phyloP scores from a whole-genome alignment of 2,888 invertebrate species.

The Epinotia bilunana region DNA sequence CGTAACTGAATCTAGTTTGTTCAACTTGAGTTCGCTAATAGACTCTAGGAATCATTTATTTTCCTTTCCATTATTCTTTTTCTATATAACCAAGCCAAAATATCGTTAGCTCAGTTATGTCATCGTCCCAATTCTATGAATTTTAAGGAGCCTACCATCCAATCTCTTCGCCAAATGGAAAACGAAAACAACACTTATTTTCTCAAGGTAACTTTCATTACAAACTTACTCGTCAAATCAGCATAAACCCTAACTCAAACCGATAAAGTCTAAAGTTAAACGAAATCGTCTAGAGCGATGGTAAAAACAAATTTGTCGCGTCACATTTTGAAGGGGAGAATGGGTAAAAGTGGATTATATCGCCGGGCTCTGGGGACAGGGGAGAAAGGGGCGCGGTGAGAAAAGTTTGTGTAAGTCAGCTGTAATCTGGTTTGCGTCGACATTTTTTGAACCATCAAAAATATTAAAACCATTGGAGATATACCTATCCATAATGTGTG shows the following conservation, averaged over 20 bases:
- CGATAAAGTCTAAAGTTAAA: conserved; percentile 35
- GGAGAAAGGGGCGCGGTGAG: conserved; percentile 54
- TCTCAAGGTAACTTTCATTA: conserved; percentile 3
- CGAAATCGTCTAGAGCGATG: conserved; percentile 9
- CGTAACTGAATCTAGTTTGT: too few relatives aligned
- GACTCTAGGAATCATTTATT: too few relatives aligned
- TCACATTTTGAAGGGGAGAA: conserved; percentile 65
- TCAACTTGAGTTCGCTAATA: too few relatives aligned
- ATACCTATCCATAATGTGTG: not conserved
- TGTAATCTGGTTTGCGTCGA: conserved; percentile 64
- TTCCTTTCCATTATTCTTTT: not conserved
- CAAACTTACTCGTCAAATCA: conserved; percentile 6
- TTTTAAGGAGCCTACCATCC: conserved; percentile 41
- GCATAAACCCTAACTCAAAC: conserved; percentile 17
- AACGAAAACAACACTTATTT: conserved; percentile 41
- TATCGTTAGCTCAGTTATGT: conserved; percentile 20
- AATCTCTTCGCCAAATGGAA: conserved; percentile 41
- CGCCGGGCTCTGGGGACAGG: conserved; percentile 62
- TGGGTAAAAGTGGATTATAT: conserved; percentile 77
- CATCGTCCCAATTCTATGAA: conserved; percentile 37
- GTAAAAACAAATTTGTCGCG: conserved; percentile 48
- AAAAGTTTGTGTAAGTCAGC: conserved; percentile 67
- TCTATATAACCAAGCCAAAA: conserved; percentile 14
- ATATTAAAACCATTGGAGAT: not conserved
- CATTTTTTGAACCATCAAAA: not conserved